Percentiles rank a stretch among this genome's conserved stretches.
Evolutionary conservation across 2,113 vertebrate species (phyloP).

Genomic region (Dinomys branickii): DNA sequence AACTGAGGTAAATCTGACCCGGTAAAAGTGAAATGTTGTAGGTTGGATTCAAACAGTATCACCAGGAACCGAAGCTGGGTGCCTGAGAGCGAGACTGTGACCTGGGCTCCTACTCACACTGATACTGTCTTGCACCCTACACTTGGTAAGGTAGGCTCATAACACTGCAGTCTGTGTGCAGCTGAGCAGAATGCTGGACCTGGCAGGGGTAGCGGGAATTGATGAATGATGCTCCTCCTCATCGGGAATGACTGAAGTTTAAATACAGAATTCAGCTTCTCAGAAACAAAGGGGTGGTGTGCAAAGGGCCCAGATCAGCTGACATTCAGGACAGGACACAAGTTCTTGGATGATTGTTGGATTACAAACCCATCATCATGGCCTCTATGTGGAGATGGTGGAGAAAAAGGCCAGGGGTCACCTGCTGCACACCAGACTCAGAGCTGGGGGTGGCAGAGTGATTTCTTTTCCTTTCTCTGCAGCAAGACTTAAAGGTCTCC

Average conservation of each 20-base stretch:
- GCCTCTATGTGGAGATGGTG: neutral
- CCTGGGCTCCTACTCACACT: neutral
- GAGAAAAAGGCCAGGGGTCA: neutral
- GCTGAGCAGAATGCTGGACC: neutral
- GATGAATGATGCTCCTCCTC: neutral
- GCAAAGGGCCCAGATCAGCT: neutral
- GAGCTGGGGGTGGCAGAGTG: neutral
- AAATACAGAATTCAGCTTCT: neutral
- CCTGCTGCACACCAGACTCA: neutral
- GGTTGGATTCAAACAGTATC: neutral
- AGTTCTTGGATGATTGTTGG: neutral
- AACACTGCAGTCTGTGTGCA: neutral
- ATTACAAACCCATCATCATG: neutral
- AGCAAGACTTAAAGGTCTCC: neutral
- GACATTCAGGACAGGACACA: neutral
- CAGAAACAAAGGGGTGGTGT: neutral
- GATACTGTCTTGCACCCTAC: neutral
- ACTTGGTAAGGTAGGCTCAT: neutral
- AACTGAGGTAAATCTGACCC: neutral
- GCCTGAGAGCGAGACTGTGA: neutral
- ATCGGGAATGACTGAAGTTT: rapidly evolving
- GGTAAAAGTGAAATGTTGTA: neutral
- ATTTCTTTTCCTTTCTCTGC: neutral
- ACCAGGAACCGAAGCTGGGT: neutral
- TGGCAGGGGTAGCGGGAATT: neutral